Conservation (phyloP, 2,113 vertebrate species). For the Tautogolabrus adspersus region DNA sequence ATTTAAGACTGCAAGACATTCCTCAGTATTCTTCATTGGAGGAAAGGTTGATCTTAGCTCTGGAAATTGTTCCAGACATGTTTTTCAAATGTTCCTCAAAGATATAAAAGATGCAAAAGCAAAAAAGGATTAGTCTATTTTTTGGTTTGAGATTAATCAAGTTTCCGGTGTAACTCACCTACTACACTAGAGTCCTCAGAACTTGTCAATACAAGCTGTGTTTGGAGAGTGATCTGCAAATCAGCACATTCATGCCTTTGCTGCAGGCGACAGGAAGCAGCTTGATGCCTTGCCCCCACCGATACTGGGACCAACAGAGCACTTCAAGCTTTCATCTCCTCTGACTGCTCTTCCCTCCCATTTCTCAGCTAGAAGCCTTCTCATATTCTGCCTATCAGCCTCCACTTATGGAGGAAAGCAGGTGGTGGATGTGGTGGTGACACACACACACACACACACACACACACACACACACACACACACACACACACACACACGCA, state of each 20-base stretch:
- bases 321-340: slow-evolving; percentile 80
- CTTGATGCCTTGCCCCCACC: slow-evolving; percentile 57
- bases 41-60: slow-evolving; percentile 26
- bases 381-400: slow-evolving; percentile 65
- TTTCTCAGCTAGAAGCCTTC: slow-evolving; percentile 55
- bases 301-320: slow-evolving; percentile 56
- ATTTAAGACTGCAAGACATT: slow-evolving; percentile 63
- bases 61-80: slow-evolving; percentile 15
- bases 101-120: background rate
- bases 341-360: slow-evolving; percentile 64
- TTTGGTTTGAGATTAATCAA: background rate
- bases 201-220: slow-evolving; percentile 63
- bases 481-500: slow-evolving; percentile 36
- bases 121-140: background rate
- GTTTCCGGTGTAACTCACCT: slow-evolving; percentile 9
- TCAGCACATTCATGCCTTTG: slow-evolving; percentile 55
- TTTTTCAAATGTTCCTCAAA: background rate
- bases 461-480: too few species aligned
- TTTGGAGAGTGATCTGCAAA: slow-evolving; percentile 55
- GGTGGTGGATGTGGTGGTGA: slow-evolving; percentile 37
- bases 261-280: slow-evolving; percentile 71
- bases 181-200: slow-evolving; percentile 33
- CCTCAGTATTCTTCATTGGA: slow-evolving; percentile 38
- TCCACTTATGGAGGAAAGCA: slow-evolving; percentile 53
- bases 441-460: slow-evolving; percentile 41